A percentile compares a stretch with the other conserved stretches of the same genome.
Evolutionary conservation across 1,140 invertebrate species (phyloP).

Genomic region (Cylas formicarius): DNA sequence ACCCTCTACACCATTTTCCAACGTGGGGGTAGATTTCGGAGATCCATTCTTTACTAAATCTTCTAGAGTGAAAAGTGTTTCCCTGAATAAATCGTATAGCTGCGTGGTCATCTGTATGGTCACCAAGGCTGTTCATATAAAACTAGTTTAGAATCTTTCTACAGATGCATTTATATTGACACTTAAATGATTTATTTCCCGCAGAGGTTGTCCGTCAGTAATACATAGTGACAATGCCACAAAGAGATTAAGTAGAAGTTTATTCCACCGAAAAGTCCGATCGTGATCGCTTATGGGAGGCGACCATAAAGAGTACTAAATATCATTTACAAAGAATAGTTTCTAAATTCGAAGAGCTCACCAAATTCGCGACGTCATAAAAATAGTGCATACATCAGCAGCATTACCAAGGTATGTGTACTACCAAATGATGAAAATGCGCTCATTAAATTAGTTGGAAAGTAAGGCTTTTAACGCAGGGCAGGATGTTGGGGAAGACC

Average conservation of each 20-base stretch:
- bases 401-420: too few species aligned
- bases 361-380: conserved; percentile 39
- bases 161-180: conserved; percentile 39
- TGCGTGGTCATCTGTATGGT: conserved; percentile 39
- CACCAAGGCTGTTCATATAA: conserved; percentile 43
- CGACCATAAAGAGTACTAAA: conserved; percentile 31
- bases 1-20: conserved; percentile 4
- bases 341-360: conserved; percentile 34
- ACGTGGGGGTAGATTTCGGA: conserved; percentile 19
- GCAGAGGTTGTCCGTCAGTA: conserved; percentile 26
- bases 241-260: conserved; percentile 26
- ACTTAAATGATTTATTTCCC: conserved; percentile 40
- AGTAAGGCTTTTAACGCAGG: too few species aligned
- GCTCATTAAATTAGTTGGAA: too few species aligned
- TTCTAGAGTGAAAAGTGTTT: conserved; percentile 4
- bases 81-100: conserved; percentile 36
- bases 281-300: conserved; percentile 31
- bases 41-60: conserved; percentile 16
- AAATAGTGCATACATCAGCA: too few species aligned
- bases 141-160: conserved; percentile 36
- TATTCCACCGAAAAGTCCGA: conserved; percentile 29
- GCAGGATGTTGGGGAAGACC: too few species aligned
- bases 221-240: conserved; percentile 20
- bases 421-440: too few species aligned
- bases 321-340: conserved; percentile 31